phyloP scores from a whole-genome alignment of 1,140 invertebrate species.

The Zaprionus capensis region DNA sequence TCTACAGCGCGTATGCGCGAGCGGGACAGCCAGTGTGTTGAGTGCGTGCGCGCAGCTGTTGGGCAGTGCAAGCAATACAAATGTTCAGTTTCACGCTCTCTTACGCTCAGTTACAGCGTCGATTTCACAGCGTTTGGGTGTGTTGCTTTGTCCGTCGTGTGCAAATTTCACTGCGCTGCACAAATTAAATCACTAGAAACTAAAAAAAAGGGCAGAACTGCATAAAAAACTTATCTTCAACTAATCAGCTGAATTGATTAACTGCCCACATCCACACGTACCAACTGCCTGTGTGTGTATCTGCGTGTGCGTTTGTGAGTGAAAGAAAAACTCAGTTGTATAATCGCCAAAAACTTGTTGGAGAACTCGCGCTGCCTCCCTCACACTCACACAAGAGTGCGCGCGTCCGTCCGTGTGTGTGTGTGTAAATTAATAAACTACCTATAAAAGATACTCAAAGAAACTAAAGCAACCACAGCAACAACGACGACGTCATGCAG shows the following conservation, averaged over 20 bases:
- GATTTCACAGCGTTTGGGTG: slow-evolving; percentile 80
- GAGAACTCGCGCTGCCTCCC: slow-evolving; percentile 40
- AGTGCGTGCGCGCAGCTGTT: slow-evolving; percentile 22
- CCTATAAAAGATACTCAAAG: slow-evolving; percentile 43
- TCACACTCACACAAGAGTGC: slow-evolving; percentile 14
- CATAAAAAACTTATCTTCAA: slow-evolving; percentile 13
- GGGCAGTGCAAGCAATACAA: slow-evolving; percentile 31
- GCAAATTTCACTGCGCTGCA: slow-evolving; percentile 35
- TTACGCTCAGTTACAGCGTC: slow-evolving; percentile 56
- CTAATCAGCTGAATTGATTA: slow-evolving; percentile 37
- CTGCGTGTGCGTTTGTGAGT: slow-evolving; percentile 54
- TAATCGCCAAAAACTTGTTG: slow-evolving; percentile 71
- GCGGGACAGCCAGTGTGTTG: slow-evolving; percentile 27
- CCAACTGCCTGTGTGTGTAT: slow-evolving; percentile 14
- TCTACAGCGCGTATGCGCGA: slow-evolving; percentile 7
- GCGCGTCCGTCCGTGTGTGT: neutral
- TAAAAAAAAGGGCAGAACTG: slow-evolving; percentile 29
- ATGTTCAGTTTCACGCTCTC: slow-evolving; percentile 47
- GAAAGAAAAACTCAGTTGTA: slow-evolving; percentile 63
- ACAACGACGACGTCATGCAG: slow-evolving; percentile 88
- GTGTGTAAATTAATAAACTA: slow-evolving; percentile 54
- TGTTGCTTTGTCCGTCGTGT: slow-evolving; percentile 36
- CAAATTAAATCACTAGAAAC: slow-evolving; percentile 29
- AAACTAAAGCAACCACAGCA: slow-evolving; percentile 39
- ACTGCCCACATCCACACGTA: slow-evolving; percentile 16